A percentile compares a stretch with the other conserved stretches of the same genome.
These are phyloP conservation scores for Lepidochrysops patricia DNA, from an alignment of 2,888 invertebrate genomes.

Conservation along the genomic window DNA sequence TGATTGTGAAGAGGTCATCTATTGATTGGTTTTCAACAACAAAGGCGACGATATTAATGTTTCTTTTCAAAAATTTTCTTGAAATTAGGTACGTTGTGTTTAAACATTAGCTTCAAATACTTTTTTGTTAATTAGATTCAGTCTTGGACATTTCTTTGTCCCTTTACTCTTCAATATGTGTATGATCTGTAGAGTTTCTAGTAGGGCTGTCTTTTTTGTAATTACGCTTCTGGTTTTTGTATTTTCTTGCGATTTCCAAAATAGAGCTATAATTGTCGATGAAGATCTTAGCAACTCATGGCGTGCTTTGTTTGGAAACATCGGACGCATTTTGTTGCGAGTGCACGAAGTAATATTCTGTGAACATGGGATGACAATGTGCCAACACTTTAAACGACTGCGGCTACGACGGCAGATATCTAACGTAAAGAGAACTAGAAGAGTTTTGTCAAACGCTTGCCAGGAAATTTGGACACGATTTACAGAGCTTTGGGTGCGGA, in stretches of 20 bases:
- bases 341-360: background rate
- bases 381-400: background rate
- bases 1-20: background rate
- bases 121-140: background rate
- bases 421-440: background rate
- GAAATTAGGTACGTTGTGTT: background rate
- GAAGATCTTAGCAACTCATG: background rate
- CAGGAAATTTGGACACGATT: background rate
- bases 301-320: background rate
- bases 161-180: background rate
- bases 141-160: background rate
- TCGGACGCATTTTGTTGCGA: background rate
- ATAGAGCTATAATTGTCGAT: background rate
- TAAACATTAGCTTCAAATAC: background rate
- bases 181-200: background rate
- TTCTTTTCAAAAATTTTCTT: background rate
- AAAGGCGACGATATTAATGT: background rate
- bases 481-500: background rate
- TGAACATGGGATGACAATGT: background rate
- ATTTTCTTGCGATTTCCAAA: background rate
- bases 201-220: background rate
- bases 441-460: background rate
- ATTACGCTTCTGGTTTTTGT: background rate
- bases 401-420: background rate
- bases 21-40: conserved; percentile 1